Evolutionary conservation across 2,797 vertebrate species (phyloP).

Genomic region (Ambastaia sidthimunki): DNA sequence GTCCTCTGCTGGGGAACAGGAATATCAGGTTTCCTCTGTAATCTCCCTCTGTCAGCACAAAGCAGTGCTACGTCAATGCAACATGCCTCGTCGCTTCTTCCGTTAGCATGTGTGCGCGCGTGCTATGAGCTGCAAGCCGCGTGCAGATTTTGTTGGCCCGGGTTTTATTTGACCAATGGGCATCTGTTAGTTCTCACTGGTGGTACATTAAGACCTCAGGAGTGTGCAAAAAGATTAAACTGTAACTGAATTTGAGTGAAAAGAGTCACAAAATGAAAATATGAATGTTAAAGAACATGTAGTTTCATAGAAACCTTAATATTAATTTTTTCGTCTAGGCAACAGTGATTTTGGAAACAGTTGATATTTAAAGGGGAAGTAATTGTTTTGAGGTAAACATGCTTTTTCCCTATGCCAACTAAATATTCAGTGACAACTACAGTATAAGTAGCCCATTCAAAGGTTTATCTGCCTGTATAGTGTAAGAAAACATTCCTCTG

Average conservation of each 20-base stretch:
- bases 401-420: background rate
- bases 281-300: background rate
- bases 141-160: constrained; percentile 36
- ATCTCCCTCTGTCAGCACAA: constrained; percentile 57
- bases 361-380: background rate
- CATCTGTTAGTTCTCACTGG: constrained; percentile 46
- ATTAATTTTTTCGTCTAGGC: background rate
- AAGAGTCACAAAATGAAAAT: background rate
- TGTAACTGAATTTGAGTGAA: constrained; percentile 27
- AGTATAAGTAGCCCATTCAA: background rate
- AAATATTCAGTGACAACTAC: background rate
- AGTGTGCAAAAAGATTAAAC: constrained; percentile 28
- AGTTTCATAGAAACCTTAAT: background rate
- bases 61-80: constrained; percentile 51
- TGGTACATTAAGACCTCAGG: constrained; percentile 55
- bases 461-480: background rate
- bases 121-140: constrained; percentile 58
- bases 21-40: constrained; percentile 65
- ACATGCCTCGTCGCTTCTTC: constrained; percentile 44
- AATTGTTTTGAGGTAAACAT: background rate
- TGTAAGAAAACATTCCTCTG: background rate
- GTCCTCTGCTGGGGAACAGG: constrained; percentile 61
- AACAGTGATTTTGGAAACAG: background rate
- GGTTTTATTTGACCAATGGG: constrained; percentile 38
- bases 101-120: constrained; percentile 30